phyloP scores from a whole-genome alignment of 1,140 invertebrate species.

The Drosophila bifasciata region DNA sequence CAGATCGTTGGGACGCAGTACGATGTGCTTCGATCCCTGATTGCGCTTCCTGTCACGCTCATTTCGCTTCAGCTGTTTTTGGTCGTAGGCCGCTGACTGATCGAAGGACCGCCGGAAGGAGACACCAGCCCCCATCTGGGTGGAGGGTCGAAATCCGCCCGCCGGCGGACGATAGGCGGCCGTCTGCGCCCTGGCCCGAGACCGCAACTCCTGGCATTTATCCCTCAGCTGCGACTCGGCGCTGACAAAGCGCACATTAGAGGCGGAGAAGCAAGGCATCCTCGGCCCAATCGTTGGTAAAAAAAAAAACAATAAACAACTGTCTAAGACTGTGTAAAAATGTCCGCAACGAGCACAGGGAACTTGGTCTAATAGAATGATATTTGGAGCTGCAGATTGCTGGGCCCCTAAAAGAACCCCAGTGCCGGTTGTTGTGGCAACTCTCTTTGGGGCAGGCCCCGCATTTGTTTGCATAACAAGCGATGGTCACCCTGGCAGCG shows the following conservation, averaged over 20 bases:
- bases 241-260: constrained; percentile 71
- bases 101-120: constrained; percentile 40
- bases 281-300: neutral
- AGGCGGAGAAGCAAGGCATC: constrained; percentile 78
- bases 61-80: constrained; percentile 65
- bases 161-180: constrained; percentile 57
- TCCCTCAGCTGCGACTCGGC: constrained; percentile 58
- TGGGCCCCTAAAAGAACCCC: neutral
- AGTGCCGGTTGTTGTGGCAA: constrained; percentile 30
- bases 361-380: constrained; percentile 3
- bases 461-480: constrained; percentile 56
- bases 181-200: constrained; percentile 63
- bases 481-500: constrained; percentile 59
- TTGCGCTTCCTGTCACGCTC: constrained; percentile 61
- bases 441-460: neutral
- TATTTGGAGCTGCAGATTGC: neutral
- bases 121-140: constrained; percentile 10
- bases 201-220: constrained; percentile 51
- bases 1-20: constrained; percentile 62
- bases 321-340: neutral
- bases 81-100: constrained; percentile 57
- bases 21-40: constrained; percentile 55
- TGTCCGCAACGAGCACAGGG: neutral
- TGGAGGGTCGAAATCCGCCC: constrained; percentile 47
- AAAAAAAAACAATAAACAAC: too few relatives aligned